A percentile compares a stretch with the other conserved stretches of the same genome.
Evolutionary conservation across 2,113 vertebrate species (phyloP).

Genomic region (Myiagra hebetior): DNA sequence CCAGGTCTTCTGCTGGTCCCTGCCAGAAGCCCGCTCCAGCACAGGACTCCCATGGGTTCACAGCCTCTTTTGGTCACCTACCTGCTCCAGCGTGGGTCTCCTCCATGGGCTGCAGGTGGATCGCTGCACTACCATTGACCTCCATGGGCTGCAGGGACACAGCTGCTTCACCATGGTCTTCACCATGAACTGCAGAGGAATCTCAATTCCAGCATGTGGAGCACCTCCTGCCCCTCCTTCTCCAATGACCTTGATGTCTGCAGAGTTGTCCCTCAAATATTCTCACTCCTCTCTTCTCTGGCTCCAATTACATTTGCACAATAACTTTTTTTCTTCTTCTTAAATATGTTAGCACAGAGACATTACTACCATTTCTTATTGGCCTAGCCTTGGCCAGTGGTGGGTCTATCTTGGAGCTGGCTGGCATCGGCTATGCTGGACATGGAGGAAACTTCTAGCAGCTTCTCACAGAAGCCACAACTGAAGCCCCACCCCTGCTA

Average conservation of each 20-base stretch:
- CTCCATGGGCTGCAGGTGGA: not conserved
- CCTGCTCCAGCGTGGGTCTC: not conserved
- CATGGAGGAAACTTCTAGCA: not conserved
- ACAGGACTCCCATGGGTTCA: not conserved
- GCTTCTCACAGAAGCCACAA: not conserved
- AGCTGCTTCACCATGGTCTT: not conserved
- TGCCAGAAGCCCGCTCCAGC: not conserved
- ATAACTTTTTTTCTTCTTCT: not conserved
- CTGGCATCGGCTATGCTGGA: not conserved
- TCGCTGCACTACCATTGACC: not conserved
- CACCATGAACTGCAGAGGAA: not conserved
- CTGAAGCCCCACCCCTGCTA: not conserved
- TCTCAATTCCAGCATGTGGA: not conserved
- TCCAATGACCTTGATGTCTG: not conserved
- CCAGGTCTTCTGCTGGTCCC: not conserved
- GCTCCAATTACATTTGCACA: not conserved
- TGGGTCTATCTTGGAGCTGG: not conserved
- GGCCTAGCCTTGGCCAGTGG: not conserved
- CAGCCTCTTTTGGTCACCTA: not conserved
- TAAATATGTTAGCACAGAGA: not conserved
- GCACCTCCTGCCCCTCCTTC: not conserved
- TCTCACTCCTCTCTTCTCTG: not conserved
- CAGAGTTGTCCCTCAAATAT: not conserved
- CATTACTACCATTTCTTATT: not conserved
- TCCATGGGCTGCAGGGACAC: not conserved